Conservation (phyloP, 2,888 invertebrate genomes). For the Tenthredo amoena region DNA sequence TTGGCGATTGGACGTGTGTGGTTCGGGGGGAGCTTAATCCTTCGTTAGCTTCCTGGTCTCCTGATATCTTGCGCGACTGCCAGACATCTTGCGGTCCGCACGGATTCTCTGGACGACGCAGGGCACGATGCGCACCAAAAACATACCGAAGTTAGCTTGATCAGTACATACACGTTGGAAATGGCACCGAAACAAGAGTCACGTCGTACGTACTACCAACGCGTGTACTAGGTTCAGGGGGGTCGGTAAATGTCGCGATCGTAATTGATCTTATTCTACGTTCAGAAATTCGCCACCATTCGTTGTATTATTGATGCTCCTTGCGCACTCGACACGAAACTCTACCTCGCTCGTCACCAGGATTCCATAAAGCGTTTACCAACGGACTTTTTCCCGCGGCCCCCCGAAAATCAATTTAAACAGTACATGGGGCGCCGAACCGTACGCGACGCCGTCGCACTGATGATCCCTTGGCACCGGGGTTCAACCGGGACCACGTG, state of each 20-base stretch:
- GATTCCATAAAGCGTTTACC: conserved; percentile 31
- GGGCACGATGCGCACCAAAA: conserved; percentile 40
- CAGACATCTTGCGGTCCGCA: conserved; percentile 67
- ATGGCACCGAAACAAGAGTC: background rate
- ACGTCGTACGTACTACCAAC: background rate
- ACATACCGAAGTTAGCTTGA: background rate
- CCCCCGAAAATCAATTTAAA: conserved; percentile 8
- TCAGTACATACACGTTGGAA: background rate
- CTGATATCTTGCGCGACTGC: conserved; percentile 66
- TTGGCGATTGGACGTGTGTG: background rate
- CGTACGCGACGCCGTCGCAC: conserved; percentile 9
- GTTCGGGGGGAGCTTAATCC: background rate
- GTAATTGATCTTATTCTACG: conserved; percentile 1
- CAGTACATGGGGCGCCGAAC: background rate
- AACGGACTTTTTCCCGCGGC: background rate
- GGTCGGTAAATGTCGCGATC: background rate
- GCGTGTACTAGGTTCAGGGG: background rate
- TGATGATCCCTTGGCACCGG: conserved; percentile 50
- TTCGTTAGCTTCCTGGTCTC: conserved; percentile 54
- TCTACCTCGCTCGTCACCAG: conserved; percentile 36
- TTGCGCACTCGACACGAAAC: conserved; percentile 51
- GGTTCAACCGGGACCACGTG: conserved; percentile 44
- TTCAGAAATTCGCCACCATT: background rate
- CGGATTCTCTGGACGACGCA: conserved; percentile 58
- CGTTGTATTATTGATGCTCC: conserved; percentile 47